Evolutionary conservation across 2,797 vertebrate species (phyloP).

Genomic region (Poeciliopsis infans): DNA sequence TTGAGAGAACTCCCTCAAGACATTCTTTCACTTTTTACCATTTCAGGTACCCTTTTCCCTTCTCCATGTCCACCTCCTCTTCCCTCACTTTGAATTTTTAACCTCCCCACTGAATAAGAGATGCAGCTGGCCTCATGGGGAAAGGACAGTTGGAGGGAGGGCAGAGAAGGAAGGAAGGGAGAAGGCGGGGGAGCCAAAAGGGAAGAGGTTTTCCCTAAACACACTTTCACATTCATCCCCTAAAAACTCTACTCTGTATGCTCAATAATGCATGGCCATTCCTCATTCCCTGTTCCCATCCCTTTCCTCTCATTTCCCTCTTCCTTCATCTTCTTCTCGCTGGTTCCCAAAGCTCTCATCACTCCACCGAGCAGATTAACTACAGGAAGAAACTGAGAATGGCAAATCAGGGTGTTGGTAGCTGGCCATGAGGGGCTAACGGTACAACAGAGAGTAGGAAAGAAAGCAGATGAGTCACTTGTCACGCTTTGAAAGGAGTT

Average conservation of each 20-base stretch:
- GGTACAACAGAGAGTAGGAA: constrained; percentile 32
- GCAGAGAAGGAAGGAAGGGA: constrained; percentile 43
- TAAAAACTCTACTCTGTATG: constrained; percentile 78
- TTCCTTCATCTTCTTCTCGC: constrained; percentile 64
- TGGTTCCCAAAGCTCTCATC: constrained; percentile 65
- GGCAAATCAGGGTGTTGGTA: constrained; percentile 60
- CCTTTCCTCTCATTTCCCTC: constrained; percentile 38
- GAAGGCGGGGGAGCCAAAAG: constrained; percentile 51
- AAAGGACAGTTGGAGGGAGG: constrained; percentile 62
- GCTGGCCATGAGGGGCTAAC: constrained; percentile 54
- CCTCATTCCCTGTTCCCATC: constrained; percentile 43
- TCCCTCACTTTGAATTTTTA: constrained; percentile 81
- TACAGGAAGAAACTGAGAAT: constrained; percentile 70
- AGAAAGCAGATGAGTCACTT: constrained; percentile 59
- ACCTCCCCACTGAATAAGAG: constrained; percentile 83
- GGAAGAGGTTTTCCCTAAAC: constrained; percentile 76
- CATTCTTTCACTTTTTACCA: constrained; percentile 77
- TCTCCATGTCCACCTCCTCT: constrained; percentile 42
- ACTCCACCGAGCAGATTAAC: constrained; percentile 71
- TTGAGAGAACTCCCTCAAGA: constrained; percentile 79
- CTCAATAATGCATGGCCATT: constrained; percentile 81
- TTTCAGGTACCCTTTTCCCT: constrained; percentile 73
- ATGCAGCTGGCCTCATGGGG: constrained; percentile 72
- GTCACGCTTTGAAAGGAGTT: constrained; percentile 60
- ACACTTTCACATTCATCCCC: constrained; percentile 81